Base-by-base conservation (phyloP, 2,113 vertebrate genomes). In the Mesitornis unicolor region DNA sequence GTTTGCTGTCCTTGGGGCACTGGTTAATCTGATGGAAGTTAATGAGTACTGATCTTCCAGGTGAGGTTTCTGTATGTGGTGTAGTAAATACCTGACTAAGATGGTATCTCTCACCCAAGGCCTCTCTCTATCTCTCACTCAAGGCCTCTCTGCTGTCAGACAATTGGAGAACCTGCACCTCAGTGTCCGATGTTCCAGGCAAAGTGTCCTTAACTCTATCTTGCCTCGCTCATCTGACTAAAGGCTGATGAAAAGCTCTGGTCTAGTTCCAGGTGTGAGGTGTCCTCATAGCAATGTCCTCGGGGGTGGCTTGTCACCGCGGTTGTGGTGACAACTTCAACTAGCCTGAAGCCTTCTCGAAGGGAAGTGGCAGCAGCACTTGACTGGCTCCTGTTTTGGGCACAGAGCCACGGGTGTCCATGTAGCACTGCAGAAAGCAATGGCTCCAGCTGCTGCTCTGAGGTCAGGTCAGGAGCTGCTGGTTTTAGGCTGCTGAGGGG, bases 191-290 rank as follows among this genome's bases (percentile, higher is more conserved):
- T 12, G 35, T 73, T 43, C 76, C 53, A 20, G 8, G 21, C 20
- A 17, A 35, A 47, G 51, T 54, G 43, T 28, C 70, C 19, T 31
- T 64, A 47, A 33, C 0, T 4, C 0, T 5, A 13, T 28, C 6
- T 29, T 54, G 68, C 25, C 64, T 90, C 29, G 6, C 13, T 33
- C 20, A 18, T 68, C 13, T 35, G 42, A 40, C 36, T 51, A 13
- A 48, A 8, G 17, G 33, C 10, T 57, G 65, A 54, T 56, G 16
- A 48, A 79, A 71, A 40, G 1, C 36, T 54, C 68, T 48, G 26
- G 10, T 68, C 47, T 74, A 33, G 8, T 35, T 81, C 19, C 73
- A 74, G 54, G 19, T 64, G 38, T 40, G 63, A 67, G 38, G 38
- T 59, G 38, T 84, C 35, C 38, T 71, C 38, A 16, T 3, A 59